Conservation (phyloP, 2,113 vertebrate species). For the Irena cyanogastra region DNA sequence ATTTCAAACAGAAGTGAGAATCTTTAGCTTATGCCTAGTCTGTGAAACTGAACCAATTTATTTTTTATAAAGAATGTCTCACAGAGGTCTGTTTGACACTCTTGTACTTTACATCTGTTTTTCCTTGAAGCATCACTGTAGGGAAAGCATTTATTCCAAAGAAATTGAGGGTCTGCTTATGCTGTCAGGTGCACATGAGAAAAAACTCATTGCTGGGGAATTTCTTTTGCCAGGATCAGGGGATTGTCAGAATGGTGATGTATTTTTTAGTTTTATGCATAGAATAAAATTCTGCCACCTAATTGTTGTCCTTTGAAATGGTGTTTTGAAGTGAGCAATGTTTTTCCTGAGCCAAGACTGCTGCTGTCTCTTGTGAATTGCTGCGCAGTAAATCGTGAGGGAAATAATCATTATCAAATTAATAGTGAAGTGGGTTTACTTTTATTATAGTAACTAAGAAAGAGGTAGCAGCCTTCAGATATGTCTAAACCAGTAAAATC, state of each 20-base stretch:
- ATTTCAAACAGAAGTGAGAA: neutral
- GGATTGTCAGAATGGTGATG: neutral
- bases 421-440: neutral
- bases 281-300: neutral
- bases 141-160: neutral
- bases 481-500: neutral
- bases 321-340: neutral
- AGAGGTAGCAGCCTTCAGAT: neutral
- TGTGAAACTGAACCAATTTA: neutral
- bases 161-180: neutral
- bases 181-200: neutral
- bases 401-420: neutral
- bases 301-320: neutral
- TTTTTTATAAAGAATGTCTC: neutral
- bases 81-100: neutral
- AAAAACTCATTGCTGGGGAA: neutral
- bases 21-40: neutral
- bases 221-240: neutral
- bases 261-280: neutral
- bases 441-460: neutral
- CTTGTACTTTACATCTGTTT: neutral
- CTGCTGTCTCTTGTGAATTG: neutral
- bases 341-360: neutral
- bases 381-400: neutral
- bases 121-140: neutral